Conservation (phyloP, 1,140 invertebrate species). For the Magallana gigas region DNA sequence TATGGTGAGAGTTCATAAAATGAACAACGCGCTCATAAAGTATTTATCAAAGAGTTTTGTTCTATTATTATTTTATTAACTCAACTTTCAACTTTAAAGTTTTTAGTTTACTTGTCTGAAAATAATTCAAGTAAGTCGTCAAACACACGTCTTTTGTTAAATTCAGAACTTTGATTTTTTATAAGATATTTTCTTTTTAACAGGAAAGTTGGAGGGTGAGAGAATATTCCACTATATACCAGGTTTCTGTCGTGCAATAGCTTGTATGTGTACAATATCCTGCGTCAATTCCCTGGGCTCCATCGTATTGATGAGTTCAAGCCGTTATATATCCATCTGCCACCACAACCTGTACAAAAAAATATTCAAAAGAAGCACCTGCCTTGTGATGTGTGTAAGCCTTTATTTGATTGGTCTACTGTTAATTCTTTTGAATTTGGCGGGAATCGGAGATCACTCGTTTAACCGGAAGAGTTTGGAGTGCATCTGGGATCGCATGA, state of each 20-base stretch:
- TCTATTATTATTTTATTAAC: too few relatives aligned
- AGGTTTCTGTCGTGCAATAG: slow-evolving; percentile 68
- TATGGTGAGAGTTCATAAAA: too few relatives aligned
- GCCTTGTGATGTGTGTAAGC: slow-evolving; percentile 61
- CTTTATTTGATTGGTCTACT: slow-evolving; percentile 61
- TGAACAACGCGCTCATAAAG: too few relatives aligned
- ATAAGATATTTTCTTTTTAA: slow-evolving; percentile 17
- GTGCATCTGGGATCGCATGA: slow-evolving; percentile 72
- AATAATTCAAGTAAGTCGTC: too few relatives aligned
- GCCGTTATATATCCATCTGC: slow-evolving; percentile 71
- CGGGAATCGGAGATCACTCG: slow-evolving; percentile 65
- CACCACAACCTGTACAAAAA: slow-evolving; percentile 62
- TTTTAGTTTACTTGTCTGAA: too few relatives aligned
- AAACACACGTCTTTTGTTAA: too few relatives aligned
- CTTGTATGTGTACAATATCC: slow-evolving; percentile 67
- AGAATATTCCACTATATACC: slow-evolving; percentile 66
- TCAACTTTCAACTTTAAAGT: too few relatives aligned
- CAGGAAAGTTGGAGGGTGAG: slow-evolving; percentile 65
- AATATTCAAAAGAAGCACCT: slow-evolving; percentile 65
- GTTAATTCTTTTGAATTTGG: slow-evolving; percentile 62
- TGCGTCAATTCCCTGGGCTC: slow-evolving; percentile 70
- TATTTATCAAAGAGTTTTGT: too few relatives aligned
- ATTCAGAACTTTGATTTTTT: too few relatives aligned
- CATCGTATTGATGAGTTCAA: slow-evolving; percentile 67
- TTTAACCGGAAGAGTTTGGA: slow-evolving; percentile 69